Evolutionary conservation across 1,140 invertebrate genomes (phyloP).

Genomic region (Nephotettix cincticeps): DNA sequence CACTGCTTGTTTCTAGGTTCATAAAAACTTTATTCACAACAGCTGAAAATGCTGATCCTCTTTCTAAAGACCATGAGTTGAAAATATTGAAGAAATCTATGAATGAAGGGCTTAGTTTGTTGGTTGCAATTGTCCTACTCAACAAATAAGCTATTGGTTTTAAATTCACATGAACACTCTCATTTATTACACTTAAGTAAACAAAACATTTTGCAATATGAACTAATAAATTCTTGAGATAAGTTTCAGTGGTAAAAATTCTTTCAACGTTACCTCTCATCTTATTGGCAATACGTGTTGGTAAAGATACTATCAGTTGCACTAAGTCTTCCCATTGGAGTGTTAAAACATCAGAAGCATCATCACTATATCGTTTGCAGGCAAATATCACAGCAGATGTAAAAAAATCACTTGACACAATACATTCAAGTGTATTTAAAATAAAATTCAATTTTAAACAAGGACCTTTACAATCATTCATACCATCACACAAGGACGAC

Average conservation of each 20-base stretch:
- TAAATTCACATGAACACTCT: slow-evolving; percentile 48
- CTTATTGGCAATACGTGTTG: slow-evolving; percentile 65
- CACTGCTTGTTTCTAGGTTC: slow-evolving; percentile 47
- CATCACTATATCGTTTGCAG: slow-evolving; percentile 30
- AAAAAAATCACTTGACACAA: slow-evolving; percentile 58
- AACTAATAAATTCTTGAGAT: slow-evolving; percentile 57
- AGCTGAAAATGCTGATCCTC: slow-evolving; percentile 4
- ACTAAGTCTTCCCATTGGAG: slow-evolving; percentile 55
- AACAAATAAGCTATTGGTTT: slow-evolving; percentile 55
- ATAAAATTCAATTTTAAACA: slow-evolving; percentile 42
- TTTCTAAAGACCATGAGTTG: slow-evolving; percentile 22
- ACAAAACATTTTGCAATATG: slow-evolving; percentile 60
- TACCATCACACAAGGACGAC: slow-evolving; percentile 47
- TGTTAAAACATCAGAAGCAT: slow-evolving; percentile 26
- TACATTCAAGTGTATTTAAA: slow-evolving; percentile 49
- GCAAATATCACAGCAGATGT: slow-evolving; percentile 49
- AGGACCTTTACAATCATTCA: slow-evolving; percentile 46
- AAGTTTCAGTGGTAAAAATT: slow-evolving; percentile 58
- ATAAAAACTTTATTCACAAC: slow-evolving; percentile 42
- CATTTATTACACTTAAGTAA: slow-evolving; percentile 51
- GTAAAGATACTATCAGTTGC: slow-evolving; percentile 63
- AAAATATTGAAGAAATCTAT: slow-evolving; percentile 47
- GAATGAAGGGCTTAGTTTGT: slow-evolving; percentile 49
- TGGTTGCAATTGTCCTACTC: slow-evolving; percentile 59
- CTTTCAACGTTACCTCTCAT: slow-evolving; percentile 54